These are phyloP conservation scores for Marronus borbonicus DNA, from an alignment of 2,888 invertebrate species.

Conservation along the genomic window DNA sequence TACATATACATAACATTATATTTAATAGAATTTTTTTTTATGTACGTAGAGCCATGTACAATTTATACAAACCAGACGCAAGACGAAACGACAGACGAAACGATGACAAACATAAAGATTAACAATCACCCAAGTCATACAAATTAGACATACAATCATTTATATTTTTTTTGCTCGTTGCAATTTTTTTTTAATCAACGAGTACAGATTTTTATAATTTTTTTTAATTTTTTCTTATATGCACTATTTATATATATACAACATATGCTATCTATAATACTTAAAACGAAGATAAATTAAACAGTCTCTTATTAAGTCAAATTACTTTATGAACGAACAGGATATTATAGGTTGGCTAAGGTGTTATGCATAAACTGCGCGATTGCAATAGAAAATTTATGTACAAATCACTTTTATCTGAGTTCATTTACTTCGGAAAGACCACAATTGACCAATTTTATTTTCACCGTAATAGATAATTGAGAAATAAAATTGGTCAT, in stretches of 20 bases:
- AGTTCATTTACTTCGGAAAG: background rate
- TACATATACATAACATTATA: constrained; percentile 30
- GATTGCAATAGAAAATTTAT: constrained; percentile 14
- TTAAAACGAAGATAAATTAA: constrained; percentile 48
- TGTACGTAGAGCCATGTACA: constrained; percentile 29
- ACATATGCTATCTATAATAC: constrained; percentile 50
- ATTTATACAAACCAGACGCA: constrained; percentile 12
- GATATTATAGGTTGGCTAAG: constrained; percentile 7
- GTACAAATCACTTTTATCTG: constrained; percentile 10
- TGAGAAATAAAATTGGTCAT: background rate
- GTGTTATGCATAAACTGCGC: background rate
- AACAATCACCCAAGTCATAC: constrained; percentile 29
- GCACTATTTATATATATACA: constrained; percentile 49
- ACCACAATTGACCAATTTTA: constrained; percentile 10
- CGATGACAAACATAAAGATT: constrained; percentile 12
- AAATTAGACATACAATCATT: constrained; percentile 48
- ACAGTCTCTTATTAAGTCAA: constrained; percentile 32
- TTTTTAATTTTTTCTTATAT: constrained; percentile 49
- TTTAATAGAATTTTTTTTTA: constrained; percentile 19
- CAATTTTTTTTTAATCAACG: constrained; percentile 35
- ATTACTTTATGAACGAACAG: constrained; percentile 15
- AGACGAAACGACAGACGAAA: background rate
- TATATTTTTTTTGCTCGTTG: constrained; percentile 58
- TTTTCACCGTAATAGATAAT: too few species aligned
- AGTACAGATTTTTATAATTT: constrained; percentile 48